phyloP scores from a whole-genome alignment of 2,113 vertebrate species.

The Atherinomorus stipes region DNA sequence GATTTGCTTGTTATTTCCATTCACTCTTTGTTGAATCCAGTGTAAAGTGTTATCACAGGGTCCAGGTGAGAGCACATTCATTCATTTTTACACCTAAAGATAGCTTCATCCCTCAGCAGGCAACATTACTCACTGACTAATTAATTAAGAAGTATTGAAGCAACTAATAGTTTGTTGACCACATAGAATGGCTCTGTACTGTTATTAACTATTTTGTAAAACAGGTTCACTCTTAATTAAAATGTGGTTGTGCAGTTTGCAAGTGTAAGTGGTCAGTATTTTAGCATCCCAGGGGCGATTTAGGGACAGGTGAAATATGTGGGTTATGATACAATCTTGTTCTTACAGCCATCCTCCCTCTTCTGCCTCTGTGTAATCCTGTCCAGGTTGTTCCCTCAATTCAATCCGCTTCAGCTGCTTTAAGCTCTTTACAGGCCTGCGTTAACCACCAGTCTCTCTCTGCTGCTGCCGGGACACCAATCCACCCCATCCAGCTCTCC shows the following conservation, averaged over 20 bases:
- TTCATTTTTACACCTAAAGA: slow-evolving; percentile 17
- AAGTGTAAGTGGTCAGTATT: slow-evolving; percentile 11
- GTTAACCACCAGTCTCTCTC: slow-evolving; percentile 46
- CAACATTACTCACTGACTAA: slow-evolving; percentile 59
- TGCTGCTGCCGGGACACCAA: slow-evolving; percentile 36
- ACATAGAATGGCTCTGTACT: slow-evolving; percentile 54
- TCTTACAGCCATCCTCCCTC: slow-evolving; percentile 31
- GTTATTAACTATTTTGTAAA: slow-evolving; percentile 25
- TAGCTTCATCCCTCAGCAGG: slow-evolving; percentile 31
- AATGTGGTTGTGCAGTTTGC: slow-evolving; percentile 12
- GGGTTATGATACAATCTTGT: slow-evolving; percentile 57
- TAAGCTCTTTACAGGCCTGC: slow-evolving; percentile 76
- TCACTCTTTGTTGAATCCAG: slow-evolving; percentile 32
- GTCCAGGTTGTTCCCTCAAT: slow-evolving; percentile 76
- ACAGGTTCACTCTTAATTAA: slow-evolving; percentile 43
- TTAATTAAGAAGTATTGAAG: slow-evolving; percentile 68
- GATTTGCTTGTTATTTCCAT: slow-evolving; percentile 22
- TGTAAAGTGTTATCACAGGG: slow-evolving; percentile 28
- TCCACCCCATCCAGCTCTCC: slow-evolving; percentile 45
- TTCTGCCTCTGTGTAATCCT: slow-evolving; percentile 66
- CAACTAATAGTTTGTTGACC: slow-evolving; percentile 62
- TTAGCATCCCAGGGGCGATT: slow-evolving; percentile 21
- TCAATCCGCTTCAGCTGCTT: slow-evolving; percentile 76
- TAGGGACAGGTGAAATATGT: slow-evolving; percentile 37
- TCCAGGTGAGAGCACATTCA: slow-evolving; percentile 19